Evolutionary conservation across 2,113 vertebrate species (phyloP).

Genomic region (Aegithalos caudatus): DNA sequence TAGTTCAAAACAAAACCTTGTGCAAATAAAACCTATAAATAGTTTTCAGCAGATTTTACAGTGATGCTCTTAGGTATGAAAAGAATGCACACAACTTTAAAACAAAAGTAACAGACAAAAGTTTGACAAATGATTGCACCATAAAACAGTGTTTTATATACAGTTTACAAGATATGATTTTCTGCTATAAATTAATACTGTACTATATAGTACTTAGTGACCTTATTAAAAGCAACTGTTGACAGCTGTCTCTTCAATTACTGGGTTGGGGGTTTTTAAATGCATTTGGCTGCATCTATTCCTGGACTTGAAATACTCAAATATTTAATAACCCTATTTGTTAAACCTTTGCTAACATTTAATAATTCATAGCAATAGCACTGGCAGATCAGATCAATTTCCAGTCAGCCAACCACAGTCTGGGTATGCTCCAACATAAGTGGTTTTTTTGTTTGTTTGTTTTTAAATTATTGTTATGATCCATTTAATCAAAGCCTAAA

Average conservation of each 20-base stretch:
- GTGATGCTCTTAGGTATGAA: conserved; percentile 75
- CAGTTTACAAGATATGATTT: conserved; percentile 77
- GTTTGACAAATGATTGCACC: conserved; percentile 78
- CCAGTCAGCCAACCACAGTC: conserved; percentile 8
- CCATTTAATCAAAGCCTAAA: conserved; percentile 56
- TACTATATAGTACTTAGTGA: conserved; percentile 74
- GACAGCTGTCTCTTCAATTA: conserved; percentile 65
- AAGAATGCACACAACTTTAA: conserved; percentile 65
- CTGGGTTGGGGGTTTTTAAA: neutral
- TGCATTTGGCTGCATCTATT: conserved; percentile 20
- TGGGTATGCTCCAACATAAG: neutral
- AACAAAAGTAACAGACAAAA: conserved; percentile 75
- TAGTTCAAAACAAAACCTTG: conserved; percentile 67
- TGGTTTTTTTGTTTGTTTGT: neutral
- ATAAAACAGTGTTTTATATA: conserved; percentile 81
- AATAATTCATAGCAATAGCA: conserved; percentile 23
- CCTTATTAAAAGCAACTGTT: conserved; percentile 73
- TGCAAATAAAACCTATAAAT: conserved; percentile 78
- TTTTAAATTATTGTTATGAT: neutral
- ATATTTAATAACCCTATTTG: conserved; percentile 24
- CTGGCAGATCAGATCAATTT: neutral
- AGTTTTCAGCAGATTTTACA: conserved; percentile 78
- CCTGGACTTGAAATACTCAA: conserved; percentile 56
- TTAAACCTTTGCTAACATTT: neutral
- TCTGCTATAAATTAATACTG: conserved; percentile 81